Evolutionary conservation across 92 coral and sea anemone genomes (phyloP).

Genomic region (Meandrina meandrites): DNA sequence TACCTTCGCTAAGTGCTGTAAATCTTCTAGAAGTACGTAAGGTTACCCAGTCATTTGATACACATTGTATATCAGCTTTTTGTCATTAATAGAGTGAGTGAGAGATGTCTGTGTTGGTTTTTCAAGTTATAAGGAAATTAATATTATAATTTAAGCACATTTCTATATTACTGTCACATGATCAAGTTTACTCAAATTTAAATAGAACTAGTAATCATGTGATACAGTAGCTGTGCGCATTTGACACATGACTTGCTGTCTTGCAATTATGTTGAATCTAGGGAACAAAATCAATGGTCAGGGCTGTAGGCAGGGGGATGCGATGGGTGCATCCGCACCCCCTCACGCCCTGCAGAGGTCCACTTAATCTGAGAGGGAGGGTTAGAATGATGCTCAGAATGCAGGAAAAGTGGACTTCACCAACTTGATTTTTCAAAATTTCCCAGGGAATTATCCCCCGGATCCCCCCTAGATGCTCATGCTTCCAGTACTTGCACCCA

Average conservation of each 20-base stretch:
- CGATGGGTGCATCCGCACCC: too few species aligned
- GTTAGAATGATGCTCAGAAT: too few species aligned
- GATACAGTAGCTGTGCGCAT: background rate
- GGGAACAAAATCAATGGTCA: background rate
- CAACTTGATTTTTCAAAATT: too few species aligned
- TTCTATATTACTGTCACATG: background rate
- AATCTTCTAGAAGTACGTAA: background rate
- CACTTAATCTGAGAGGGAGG: too few species aligned
- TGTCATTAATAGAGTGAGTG: background rate
- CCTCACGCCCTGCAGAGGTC: too few species aligned
- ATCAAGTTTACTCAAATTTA: background rate
- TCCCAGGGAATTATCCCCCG: too few species aligned
- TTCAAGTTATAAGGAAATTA: background rate
- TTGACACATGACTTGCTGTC: background rate
- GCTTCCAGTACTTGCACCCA: too few species aligned
- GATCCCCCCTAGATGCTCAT: too few species aligned
- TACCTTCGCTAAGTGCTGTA: background rate
- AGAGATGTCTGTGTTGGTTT: background rate
- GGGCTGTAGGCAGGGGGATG: too few species aligned
- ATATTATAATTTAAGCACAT: background rate
- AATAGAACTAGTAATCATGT: background rate
- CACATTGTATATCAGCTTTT: too few species aligned
- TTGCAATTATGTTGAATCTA: background rate
- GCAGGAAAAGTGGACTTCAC: too few species aligned
- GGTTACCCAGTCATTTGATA: too few species aligned